Evolutionary conservation across 1,140 invertebrate species (phyloP).

Genomic region (Drosophila serrata): DNA sequence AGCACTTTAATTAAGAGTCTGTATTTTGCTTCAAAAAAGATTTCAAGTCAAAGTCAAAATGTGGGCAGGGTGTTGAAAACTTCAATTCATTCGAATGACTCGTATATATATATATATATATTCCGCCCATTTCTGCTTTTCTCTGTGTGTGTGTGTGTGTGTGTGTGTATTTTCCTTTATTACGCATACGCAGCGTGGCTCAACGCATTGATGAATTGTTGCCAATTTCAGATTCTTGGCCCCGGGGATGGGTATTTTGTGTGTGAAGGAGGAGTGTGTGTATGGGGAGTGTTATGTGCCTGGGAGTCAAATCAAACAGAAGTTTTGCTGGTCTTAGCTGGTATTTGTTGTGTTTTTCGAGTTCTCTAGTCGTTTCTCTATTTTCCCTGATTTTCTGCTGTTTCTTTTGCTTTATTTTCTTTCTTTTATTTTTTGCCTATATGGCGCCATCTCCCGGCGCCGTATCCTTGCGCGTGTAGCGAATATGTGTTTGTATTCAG

Average conservation of each 20-base stretch:
- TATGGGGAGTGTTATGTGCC: conserved; percentile 27
- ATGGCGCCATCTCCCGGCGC: conserved; percentile 70
- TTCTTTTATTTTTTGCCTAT: conserved; percentile 39
- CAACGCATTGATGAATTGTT: conserved; percentile 78
- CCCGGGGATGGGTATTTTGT: not conserved
- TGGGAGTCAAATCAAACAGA: conserved; percentile 60
- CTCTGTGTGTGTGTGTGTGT: not conserved
- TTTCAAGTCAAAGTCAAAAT: not conserved
- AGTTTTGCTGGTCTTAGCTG: conserved; percentile 51
- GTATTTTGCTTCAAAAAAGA: not conserved
- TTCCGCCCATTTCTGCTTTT: not conserved
- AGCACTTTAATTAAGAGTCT: not conserved
- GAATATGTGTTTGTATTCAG: conserved; percentile 16
- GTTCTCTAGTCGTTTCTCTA: conserved; percentile 29
- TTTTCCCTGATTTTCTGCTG: conserved; percentile 19
- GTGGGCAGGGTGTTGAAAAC: not conserved
- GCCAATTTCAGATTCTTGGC: conserved; percentile 33
- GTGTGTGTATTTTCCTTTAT: conserved; percentile 44
- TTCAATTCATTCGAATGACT: conserved; percentile 9
- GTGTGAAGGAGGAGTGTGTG: not conserved
- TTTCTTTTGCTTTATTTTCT: conserved; percentile 2
- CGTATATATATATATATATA: too few relatives aligned
- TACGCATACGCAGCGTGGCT: conserved; percentile 72
- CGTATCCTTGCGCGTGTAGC: conserved; percentile 42
- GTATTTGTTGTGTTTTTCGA: conserved; percentile 51